phyloP scores from a whole-genome alignment of 2,797 vertebrate genomes.

The Dendrocincla fuliginosa region DNA sequence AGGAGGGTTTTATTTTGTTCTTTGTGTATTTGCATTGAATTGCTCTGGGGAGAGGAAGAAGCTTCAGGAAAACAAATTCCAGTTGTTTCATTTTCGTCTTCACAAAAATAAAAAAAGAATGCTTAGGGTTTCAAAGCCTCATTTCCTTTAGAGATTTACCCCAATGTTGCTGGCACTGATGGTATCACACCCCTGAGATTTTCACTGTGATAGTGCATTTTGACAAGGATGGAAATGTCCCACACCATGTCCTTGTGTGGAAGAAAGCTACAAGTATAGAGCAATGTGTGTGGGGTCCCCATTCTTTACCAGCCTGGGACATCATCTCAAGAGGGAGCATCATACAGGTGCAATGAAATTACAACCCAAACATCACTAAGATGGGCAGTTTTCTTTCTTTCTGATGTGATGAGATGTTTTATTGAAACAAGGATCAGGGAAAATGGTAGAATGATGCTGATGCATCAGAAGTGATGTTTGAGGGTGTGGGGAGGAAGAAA shows the following conservation, averaged over 20 bases:
- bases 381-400: background rate
- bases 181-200: background rate
- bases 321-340: background rate
- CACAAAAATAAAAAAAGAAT: background rate
- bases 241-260: background rate
- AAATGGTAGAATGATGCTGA: background rate
- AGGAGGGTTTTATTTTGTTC: slow-evolving; percentile 37
- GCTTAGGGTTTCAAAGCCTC: background rate
- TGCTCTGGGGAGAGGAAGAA: slow-evolving; percentile 30
- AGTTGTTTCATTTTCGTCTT: slow-evolving; percentile 2
- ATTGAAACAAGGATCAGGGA: background rate
- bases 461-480: background rate
- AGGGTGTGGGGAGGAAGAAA: background rate
- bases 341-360: background rate
- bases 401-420: background rate
- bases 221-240: background rate
- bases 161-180: background rate
- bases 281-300: background rate
- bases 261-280: background rate
- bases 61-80: slow-evolving; percentile 13
- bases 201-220: background rate
- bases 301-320: background rate
- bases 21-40: slow-evolving; percentile 32
- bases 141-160: background rate
- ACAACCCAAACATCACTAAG: background rate